phyloP scores from a whole-genome alignment of 1,140 invertebrate species.

The Drosophila subobscura region DNA sequence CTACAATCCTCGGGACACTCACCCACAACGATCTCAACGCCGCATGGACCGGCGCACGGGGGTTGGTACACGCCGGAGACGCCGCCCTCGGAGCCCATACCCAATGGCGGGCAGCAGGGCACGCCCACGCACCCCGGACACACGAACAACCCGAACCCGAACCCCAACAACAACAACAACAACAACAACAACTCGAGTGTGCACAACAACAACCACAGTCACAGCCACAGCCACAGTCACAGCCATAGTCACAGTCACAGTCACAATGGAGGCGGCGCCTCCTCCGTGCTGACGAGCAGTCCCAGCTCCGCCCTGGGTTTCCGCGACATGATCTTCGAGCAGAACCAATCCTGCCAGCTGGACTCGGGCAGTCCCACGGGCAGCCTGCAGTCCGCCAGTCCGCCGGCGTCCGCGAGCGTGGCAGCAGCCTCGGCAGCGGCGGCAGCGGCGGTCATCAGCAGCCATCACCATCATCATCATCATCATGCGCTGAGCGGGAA shows the following conservation, averaged over 20 bases:
- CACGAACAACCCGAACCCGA: conserved; percentile 32
- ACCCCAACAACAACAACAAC: conserved; percentile 54
- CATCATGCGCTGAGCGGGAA: conserved; percentile 80
- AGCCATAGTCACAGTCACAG: conserved; percentile 24
- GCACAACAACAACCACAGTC: conserved; percentile 46
- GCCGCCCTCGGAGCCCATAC: conserved; percentile 76
- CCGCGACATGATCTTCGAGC: conserved; percentile 83
- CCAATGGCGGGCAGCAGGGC: conserved; percentile 54
- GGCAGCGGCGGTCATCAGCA: conserved; percentile 73
- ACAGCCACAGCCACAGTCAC: conserved; percentile 27
- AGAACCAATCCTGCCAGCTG: conserved; percentile 81
- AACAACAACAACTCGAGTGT: conserved; percentile 42
- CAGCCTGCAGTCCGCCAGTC: conserved; percentile 77
- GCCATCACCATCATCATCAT: conserved; percentile 78
- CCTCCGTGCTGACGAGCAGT: conserved; percentile 62
- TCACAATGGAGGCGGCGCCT: conserved; percentile 24
- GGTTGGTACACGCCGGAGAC: conserved; percentile 83
- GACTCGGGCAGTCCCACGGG: conserved; percentile 82
- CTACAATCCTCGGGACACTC: conserved; percentile 76
- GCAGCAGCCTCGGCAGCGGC: conserved; percentile 67
- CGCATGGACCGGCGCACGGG: conserved; percentile 78
- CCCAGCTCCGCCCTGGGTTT: conserved; percentile 74
- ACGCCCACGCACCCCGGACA: conserved; percentile 66
- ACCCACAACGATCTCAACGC: conserved; percentile 79
- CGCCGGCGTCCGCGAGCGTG: conserved; percentile 61